Percentiles rank a stretch among this genome's conserved stretches.
Conservation (phyloP, 2,113 vertebrate species). For the Eleginops maclovinus region DNA sequence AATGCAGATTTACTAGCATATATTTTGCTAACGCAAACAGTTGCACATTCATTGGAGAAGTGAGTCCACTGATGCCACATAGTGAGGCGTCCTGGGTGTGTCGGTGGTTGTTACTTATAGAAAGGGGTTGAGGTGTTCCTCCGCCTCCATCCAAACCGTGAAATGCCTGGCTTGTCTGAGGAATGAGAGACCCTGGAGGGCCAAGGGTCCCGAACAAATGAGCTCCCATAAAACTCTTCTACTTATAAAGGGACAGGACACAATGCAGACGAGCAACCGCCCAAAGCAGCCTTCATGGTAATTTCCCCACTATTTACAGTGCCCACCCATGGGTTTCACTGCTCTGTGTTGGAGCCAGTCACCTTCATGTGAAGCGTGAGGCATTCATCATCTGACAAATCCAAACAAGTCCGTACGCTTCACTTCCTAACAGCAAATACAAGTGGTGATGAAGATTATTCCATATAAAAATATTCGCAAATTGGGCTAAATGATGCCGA, state of each 20-base stretch:
- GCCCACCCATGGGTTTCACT: slow-evolving; percentile 57
- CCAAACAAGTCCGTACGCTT: slow-evolving; percentile 20
- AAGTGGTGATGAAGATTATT: background rate
- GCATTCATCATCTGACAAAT: slow-evolving; percentile 51
- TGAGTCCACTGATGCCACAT: background rate
- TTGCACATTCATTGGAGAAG: background rate
- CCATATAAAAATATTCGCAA: background rate
- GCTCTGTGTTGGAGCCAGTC: slow-evolving; percentile 40
- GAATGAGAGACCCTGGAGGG: slow-evolving; percentile 66
- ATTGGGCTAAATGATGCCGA: slow-evolving; percentile 6
- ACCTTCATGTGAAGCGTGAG: slow-evolving; percentile 54
- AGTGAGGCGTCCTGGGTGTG: slow-evolving; percentile 38
- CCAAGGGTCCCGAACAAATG: slow-evolving; percentile 68
- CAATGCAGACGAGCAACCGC: slow-evolving; percentile 37
- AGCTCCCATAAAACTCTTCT: slow-evolving; percentile 57
- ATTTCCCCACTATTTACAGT: slow-evolving; percentile 53
- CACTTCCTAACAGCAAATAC: background rate
- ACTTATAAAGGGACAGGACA: slow-evolving; percentile 44
- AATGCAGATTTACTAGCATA: slow-evolving; percentile 6
- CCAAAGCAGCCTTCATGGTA: slow-evolving; percentile 61
- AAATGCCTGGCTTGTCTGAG: slow-evolving; percentile 70
- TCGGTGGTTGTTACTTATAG: slow-evolving; percentile 57
- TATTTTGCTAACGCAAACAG: background rate
- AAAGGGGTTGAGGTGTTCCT: slow-evolving; percentile 18
- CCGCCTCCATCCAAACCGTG: slow-evolving; percentile 45